Percentiles rank a stretch among this genome's conserved stretches.
Evolutionary conservation across 2,888 invertebrate species (phyloP).

Genomic region (Tetrapedia diversipes): DNA sequence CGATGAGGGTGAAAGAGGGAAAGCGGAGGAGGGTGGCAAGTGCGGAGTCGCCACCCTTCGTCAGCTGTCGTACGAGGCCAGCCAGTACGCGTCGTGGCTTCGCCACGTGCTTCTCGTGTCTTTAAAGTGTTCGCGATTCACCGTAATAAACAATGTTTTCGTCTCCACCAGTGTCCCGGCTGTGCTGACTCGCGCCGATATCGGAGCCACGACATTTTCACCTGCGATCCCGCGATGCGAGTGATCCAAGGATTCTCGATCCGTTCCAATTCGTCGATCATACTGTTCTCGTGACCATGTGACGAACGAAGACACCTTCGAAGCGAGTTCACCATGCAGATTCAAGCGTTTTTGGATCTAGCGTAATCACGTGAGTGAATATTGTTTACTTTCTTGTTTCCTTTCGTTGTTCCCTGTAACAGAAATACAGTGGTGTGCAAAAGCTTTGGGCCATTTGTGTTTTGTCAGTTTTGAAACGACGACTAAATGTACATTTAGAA

Average conservation of each 20-base stretch:
- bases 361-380: conserved; percentile 36
- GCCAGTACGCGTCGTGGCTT: conserved; percentile 79
- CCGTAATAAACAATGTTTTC: too few species aligned
- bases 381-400: background rate
- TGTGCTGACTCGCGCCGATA: background rate
- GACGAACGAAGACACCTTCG: conserved; percentile 9
- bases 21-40: conserved; percentile 53
- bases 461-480: too few species aligned
- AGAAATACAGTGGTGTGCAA: too few species aligned
- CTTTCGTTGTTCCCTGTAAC: too few species aligned
- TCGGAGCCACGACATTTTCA: background rate
- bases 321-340: background rate
- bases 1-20: conserved; percentile 25
- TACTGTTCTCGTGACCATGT: conserved; percentile 24
- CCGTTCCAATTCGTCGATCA: background rate
- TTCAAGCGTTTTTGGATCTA: background rate
- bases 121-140: conserved; percentile 2
- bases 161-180: too few species aligned
- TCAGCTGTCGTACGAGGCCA: conserved; percentile 78
- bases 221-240: conserved; percentile 15
- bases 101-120: conserved; percentile 79
- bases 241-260: background rate
- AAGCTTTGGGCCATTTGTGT: too few species aligned
- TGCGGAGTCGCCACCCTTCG: conserved; percentile 71
- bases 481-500: too few species aligned